Percentiles rank a stretch among this genome's conserved stretches.
Evolutionary conservation across 1,140 invertebrate genomes (phyloP).

Genomic region (Trichonephila clavipes): DNA sequence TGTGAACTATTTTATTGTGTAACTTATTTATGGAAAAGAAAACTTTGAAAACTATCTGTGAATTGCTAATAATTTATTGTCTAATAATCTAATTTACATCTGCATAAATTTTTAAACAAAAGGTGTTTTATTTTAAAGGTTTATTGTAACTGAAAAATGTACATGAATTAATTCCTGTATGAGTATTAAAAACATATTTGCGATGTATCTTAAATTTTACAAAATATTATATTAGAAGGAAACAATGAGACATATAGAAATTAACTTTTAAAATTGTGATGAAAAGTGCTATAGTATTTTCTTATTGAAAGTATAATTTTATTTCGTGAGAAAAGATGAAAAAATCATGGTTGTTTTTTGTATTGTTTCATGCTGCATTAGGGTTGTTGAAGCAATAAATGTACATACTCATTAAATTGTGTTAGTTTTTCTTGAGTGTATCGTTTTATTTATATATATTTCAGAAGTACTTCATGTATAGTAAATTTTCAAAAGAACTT

Average conservation of each 20-base stretch:
- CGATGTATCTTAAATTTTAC: neutral
- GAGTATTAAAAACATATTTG: neutral
- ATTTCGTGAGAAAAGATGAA: conserved; percentile 10
- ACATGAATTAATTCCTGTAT: neutral
- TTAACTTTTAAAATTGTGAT: conserved; percentile 20
- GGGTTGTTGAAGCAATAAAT: conserved; percentile 76
- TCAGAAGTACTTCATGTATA: too few relatives aligned
- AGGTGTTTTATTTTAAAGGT: neutral
- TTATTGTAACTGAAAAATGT: neutral
- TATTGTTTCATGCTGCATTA: conserved; percentile 64
- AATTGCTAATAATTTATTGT: neutral
- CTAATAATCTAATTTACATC: neutral
- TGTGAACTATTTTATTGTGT: neutral
- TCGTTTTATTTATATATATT: neutral
- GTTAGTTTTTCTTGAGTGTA: neutral
- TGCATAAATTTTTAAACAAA: neutral
- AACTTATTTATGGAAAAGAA: neutral
- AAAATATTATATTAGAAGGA: neutral
- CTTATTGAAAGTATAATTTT: conserved; percentile 43
- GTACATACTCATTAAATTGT: conserved; percentile 61
- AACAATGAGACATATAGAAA: neutral
- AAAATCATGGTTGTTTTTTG: conserved; percentile 48
- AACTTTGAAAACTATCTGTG: neutral
- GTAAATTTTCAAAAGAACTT: too few relatives aligned
- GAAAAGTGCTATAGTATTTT: conserved; percentile 63